Conservation (phyloP, 2,113 vertebrate species). For the Artemisiospiza belli region DNA sequence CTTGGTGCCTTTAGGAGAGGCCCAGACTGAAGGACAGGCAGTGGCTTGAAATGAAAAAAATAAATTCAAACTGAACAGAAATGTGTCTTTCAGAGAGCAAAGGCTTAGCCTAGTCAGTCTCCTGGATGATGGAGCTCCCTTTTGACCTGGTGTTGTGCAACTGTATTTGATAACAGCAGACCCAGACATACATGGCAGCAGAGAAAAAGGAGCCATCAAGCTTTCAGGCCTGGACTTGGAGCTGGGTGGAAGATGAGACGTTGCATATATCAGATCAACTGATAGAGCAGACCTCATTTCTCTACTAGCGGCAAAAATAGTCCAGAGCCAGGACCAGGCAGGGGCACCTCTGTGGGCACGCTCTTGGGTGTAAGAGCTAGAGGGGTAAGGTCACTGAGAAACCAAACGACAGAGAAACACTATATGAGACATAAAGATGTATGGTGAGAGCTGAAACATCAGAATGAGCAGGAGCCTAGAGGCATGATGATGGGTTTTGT, state of each 20-base stretch:
- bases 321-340: not conserved
- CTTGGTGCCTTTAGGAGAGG: not conserved
- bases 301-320: not conserved
- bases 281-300: not conserved
- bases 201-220: not conserved
- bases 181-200: not conserved
- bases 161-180: not conserved
- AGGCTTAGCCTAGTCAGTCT: not conserved
- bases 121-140: not conserved
- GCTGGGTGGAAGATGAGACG: not conserved
- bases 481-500: not conserved
- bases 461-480: not conserved
- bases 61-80: not conserved
- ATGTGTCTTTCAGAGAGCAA: not conserved
- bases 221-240: not conserved
- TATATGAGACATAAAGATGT: not conserved
- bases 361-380: not conserved
- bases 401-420: not conserved
- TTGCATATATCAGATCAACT: not conserved
- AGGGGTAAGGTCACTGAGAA: not conserved
- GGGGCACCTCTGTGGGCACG: fast-evolving
- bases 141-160: not conserved
- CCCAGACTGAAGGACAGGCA: not conserved
- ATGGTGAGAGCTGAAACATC: not conserved
- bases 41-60: not conserved